These are phyloP conservation scores for Perithous albicinctus DNA, from an alignment of 2,888 invertebrate species.

Conservation along the genomic window DNA sequence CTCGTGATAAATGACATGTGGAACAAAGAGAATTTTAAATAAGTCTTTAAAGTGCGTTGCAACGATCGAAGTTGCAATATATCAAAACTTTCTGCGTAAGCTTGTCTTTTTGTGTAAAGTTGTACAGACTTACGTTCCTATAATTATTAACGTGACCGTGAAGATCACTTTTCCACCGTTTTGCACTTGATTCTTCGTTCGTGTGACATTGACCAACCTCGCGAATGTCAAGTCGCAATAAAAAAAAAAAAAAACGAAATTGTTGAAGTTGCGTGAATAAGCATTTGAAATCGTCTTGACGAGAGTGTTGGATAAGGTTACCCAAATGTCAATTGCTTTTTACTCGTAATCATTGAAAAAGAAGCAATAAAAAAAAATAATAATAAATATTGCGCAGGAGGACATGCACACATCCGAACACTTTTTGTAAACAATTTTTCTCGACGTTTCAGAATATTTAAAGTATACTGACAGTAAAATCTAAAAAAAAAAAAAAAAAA, in stretches of 20 bases:
- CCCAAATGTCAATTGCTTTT: background rate
- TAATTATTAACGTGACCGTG: conserved; percentile 29
- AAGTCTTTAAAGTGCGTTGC: background rate
- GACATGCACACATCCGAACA: no score
- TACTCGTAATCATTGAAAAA: background rate
- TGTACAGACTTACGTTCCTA: background rate
- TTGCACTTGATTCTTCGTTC: background rate
- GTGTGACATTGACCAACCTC: conserved; percentile 10
- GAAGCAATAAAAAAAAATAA: background rate
- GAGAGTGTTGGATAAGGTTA: background rate
- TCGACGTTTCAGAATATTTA: no score
- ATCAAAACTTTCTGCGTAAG: conserved; percentile 10
- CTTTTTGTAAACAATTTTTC: no score
- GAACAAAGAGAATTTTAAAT: background rate
- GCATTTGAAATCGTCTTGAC: background rate
- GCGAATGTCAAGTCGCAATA: conserved; percentile 3
- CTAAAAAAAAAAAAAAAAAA: no score
- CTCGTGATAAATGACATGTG: background rate
- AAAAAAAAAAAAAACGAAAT: background rate
- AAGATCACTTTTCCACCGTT: conserved; percentile 12
- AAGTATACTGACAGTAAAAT: no score
- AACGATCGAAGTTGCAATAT: background rate
- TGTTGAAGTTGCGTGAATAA: background rate
- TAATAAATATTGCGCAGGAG: background rate
- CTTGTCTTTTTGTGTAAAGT: conserved; percentile 1